Percentiles rank a stretch among this genome's conserved stretches.
Evolutionary conservation across 2,888 invertebrate genomes (phyloP).

Genomic region (Lasioglossum calceatum): DNA sequence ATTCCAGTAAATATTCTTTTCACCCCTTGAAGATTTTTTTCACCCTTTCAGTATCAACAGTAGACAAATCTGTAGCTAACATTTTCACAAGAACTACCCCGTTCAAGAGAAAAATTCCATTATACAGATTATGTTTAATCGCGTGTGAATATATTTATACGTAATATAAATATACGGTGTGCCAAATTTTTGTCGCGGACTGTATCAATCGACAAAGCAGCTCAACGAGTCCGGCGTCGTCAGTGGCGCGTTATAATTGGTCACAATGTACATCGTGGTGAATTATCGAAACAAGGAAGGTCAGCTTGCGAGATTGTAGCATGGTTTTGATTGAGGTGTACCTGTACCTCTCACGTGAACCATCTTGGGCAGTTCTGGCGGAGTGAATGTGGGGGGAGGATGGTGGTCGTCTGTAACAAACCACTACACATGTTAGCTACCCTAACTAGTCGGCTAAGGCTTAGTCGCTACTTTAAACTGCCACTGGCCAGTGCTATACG

Average conservation of each 20-base stretch:
- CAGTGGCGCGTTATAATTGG: slow-evolving; percentile 21
- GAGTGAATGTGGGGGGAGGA: slow-evolving; percentile 99
- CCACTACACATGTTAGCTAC: slow-evolving; percentile 84
- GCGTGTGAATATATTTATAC: not conserved
- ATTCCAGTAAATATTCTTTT: not conserved
- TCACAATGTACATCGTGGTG: slow-evolving; percentile 52
- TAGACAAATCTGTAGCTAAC: not conserved
- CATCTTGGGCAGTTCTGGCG: slow-evolving; percentile 99
- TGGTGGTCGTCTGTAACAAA: slow-evolving; percentile 97
- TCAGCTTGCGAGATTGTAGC: slow-evolving; percentile 82
- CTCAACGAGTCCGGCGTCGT: slow-evolving; percentile 31
- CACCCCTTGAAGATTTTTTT: not conserved
- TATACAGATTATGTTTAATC: not conserved
- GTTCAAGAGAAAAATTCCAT: too few species aligned
- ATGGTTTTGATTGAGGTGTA: slow-evolving; percentile 82
- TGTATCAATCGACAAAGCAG: slow-evolving; percentile 24
- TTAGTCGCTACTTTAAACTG: slow-evolving; percentile 72
- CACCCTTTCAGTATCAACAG: not conserved
- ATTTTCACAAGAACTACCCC: too few species aligned
- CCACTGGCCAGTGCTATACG: slow-evolving; percentile 57
- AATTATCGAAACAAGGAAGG: slow-evolving; percentile 70
- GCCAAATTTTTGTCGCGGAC: not conserved
- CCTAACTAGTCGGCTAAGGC: slow-evolving; percentile 80
- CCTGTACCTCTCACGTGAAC: slow-evolving; percentile 97
- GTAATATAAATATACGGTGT: not conserved